These are phyloP conservation scores for Dastarcus helophoroides DNA, from an alignment of 2,888 invertebrate genomes.

Conservation along the genomic window DNA sequence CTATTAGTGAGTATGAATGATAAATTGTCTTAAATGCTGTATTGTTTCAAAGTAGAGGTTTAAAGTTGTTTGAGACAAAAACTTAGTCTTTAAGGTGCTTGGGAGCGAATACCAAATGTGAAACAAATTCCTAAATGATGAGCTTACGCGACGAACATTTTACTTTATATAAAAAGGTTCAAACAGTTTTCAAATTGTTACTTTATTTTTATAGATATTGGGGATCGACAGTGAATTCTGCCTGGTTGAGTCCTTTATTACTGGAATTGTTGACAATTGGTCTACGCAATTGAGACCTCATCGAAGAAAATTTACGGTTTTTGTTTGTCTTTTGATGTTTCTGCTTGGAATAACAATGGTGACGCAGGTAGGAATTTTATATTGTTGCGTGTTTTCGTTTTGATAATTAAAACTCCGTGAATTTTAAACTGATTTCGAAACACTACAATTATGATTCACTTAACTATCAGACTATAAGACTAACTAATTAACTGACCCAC, in stretches of 20 bases:
- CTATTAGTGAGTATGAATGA: slow-evolving; percentile 40
- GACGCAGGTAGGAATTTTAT: slow-evolving; percentile 51
- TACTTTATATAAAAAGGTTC: neutral
- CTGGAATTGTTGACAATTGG: slow-evolving; percentile 49
- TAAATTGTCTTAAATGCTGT: too few species aligned
- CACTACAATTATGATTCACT: too few species aligned
- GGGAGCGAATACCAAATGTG: too few species aligned
- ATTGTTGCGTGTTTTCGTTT: neutral
- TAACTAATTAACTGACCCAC: too few species aligned
- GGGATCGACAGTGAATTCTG: slow-evolving; percentile 68
- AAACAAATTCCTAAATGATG: too few species aligned
- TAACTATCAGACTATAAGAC: too few species aligned
- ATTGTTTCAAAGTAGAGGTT: too few species aligned
- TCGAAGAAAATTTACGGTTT: slow-evolving; percentile 53
- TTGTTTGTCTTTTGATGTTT: slow-evolving; percentile 70
- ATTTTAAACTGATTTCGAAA: too few species aligned
- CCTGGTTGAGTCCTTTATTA: slow-evolving; percentile 50
- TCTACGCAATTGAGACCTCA: slow-evolving; percentile 44
- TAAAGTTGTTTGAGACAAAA: too few species aligned
- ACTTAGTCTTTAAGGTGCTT: too few species aligned
- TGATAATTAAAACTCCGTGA: neutral
- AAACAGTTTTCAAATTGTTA: neutral
- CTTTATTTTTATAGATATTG: slow-evolving; percentile 41
- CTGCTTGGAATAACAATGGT: slow-evolving; percentile 79
- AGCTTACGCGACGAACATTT: too few species aligned